These are phyloP conservation scores for Arizona elegans DNA, from an alignment of 2,113 vertebrate genomes.

Conservation along the genomic window DNA sequence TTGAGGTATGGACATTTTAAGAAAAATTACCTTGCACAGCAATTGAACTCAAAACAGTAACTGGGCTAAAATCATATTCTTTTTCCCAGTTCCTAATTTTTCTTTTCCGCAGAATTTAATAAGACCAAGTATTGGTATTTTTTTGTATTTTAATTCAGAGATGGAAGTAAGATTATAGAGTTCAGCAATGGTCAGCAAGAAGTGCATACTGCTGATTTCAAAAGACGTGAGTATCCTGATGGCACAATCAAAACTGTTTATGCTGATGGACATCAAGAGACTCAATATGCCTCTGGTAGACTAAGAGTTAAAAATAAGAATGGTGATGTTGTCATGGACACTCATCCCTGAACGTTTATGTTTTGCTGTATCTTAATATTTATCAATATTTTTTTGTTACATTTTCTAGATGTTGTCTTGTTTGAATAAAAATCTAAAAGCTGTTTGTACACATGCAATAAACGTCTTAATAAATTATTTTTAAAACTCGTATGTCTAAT, in stretches of 20 bases:
- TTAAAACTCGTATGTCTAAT: neutral
- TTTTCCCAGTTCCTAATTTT: neutral
- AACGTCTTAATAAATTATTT: neutral
- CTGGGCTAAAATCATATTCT: neutral
- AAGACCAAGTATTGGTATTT: neutral
- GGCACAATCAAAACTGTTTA: slow-evolving; percentile 93
- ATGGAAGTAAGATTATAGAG: slow-evolving; percentile 89
- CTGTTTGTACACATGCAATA: neutral
- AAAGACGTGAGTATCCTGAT: slow-evolving; percentile 91
- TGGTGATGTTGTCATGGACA: slow-evolving; percentile 85
- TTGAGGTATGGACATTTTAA: neutral
- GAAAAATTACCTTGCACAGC: neutral
- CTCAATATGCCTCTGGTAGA: slow-evolving; percentile 84
- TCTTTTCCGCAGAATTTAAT: neutral
- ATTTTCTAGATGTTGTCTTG: neutral
- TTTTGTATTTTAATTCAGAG: slow-evolving; percentile 64
- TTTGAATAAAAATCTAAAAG: neutral
- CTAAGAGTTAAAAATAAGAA: slow-evolving; percentile 89
- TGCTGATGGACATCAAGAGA: slow-evolving; percentile 87
- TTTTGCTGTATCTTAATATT: slow-evolving; percentile 19
- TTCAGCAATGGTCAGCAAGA: slow-evolving; percentile 94
- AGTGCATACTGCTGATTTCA: slow-evolving; percentile 86
- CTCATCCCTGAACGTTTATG: slow-evolving; percentile 44
- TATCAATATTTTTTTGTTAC: neutral
- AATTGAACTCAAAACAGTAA: neutral